Percentiles rank a stretch among this genome's conserved stretches.
phyloP scores from a whole-genome alignment of 1,140 invertebrate genomes.

The roundworm (Caenorhabditis elegans) region DNA sequence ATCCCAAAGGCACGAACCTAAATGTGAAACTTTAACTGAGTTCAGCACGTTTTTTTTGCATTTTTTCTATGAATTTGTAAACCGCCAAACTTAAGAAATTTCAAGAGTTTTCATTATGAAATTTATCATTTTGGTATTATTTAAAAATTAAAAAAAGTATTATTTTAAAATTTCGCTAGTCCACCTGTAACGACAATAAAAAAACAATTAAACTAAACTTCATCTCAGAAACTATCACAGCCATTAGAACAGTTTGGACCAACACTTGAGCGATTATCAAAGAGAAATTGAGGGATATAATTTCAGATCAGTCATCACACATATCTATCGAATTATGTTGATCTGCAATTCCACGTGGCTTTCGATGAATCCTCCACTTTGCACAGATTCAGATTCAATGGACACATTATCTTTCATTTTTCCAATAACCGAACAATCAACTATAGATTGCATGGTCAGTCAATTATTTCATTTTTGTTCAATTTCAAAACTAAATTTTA shows the following conservation, averaged over 20 bases:
- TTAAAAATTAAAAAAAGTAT: too few species aligned
- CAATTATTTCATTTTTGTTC: background rate
- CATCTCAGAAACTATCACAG: background rate
- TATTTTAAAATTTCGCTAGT: too few species aligned
- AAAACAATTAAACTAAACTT: too few species aligned
- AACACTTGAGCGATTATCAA: background rate
- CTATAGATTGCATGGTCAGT: background rate
- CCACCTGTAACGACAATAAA: too few species aligned
- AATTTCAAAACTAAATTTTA: background rate
- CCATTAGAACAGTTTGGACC: slow-evolving; percentile 7
- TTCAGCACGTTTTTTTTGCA: too few species aligned
- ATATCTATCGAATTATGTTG: background rate
- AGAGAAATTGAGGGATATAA: background rate
- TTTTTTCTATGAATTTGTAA: too few species aligned
- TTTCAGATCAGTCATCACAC: background rate
- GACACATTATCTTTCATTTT: background rate
- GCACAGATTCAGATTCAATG: slow-evolving; percentile 2
- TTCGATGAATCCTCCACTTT: slow-evolving; percentile 3
- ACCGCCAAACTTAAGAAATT: too few species aligned
- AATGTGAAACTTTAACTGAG: too few species aligned
- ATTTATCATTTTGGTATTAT: too few species aligned
- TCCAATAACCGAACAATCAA: background rate
- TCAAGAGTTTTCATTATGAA: too few species aligned
- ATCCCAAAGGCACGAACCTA: too few species aligned
- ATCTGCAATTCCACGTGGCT: background rate